Conservation (phyloP, 2,888 invertebrate genomes). For the Trichogramma evanescens region DNA sequence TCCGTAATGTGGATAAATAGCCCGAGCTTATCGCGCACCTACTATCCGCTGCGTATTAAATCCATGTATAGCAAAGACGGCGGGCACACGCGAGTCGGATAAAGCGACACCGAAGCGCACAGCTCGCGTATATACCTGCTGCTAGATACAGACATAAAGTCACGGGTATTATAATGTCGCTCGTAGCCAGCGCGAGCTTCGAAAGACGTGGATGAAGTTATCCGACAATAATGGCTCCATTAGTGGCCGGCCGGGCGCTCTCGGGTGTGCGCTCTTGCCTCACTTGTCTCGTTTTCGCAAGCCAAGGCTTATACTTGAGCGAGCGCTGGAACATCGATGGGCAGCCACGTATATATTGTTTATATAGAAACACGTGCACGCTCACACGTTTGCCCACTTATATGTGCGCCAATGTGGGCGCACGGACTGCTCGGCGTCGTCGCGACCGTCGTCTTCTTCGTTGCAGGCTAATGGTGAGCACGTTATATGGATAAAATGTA, state of each 20-base stretch:
- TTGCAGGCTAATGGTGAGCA: constrained; percentile 48
- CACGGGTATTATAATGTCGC: too few species aligned
- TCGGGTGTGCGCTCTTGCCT: constrained; percentile 22
- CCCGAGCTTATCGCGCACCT: too few species aligned
- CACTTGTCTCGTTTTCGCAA: constrained; percentile 26
- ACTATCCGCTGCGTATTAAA: too few species aligned
- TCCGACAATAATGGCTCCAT: constrained; percentile 48
- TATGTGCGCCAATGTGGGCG: too few species aligned
- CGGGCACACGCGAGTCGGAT: too few species aligned
- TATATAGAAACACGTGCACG: not conserved
- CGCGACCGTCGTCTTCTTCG: constrained; percentile 41
- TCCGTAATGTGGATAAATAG: not conserved
- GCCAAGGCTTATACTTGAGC: constrained; percentile 45
- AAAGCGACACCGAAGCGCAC: too few species aligned
- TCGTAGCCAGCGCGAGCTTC: too few species aligned
- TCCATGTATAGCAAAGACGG: too few species aligned
- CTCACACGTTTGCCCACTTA: not conserved
- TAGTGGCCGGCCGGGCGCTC: constrained; percentile 36
- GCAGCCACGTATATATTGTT: not conserved
- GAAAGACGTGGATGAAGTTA: constrained; percentile 41
- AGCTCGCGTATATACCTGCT: too few species aligned
- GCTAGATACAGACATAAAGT: too few species aligned
- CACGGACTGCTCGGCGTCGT: constrained; percentile 34
- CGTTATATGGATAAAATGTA: constrained; percentile 47
- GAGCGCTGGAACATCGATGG: constrained; percentile 48